Evolutionary conservation across 2,888 invertebrate genomes (phyloP).

Genomic region (Leucophora obtusa): DNA sequence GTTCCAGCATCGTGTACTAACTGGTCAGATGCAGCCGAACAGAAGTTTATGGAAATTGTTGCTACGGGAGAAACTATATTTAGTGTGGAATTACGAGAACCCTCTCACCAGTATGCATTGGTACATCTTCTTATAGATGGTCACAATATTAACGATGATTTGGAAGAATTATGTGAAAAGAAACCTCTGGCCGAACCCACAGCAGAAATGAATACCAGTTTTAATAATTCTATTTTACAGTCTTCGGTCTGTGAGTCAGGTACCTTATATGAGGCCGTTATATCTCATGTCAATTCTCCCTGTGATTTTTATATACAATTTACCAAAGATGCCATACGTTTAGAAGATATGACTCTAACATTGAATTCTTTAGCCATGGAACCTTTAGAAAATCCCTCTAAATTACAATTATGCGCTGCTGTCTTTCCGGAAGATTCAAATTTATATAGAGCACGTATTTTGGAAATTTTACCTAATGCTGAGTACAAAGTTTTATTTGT

Average conservation of each 20-base stretch:
- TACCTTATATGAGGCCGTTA: constrained; percentile 79
- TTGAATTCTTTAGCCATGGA: constrained; percentile 66
- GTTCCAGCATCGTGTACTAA: constrained; percentile 81
- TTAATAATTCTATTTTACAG: constrained; percentile 65
- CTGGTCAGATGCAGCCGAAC: constrained; percentile 84
- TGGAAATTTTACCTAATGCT: constrained; percentile 84
- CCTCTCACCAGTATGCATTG: constrained; percentile 83
- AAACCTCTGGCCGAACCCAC: constrained; percentile 66
- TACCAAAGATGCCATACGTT: constrained; percentile 80
- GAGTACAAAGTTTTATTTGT: constrained; percentile 86
- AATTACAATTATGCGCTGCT: constrained; percentile 84
- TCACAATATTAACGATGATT: constrained; percentile 82
- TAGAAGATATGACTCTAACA: constrained; percentile 80
- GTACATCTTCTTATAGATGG: constrained; percentile 83
- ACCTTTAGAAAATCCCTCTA: constrained; percentile 46
- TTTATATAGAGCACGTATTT: constrained; percentile 93
- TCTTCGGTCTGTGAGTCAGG: constrained; percentile 66
- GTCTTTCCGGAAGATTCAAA: constrained; percentile 88
- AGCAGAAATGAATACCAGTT: constrained; percentile 63
- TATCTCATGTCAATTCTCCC: constrained; percentile 86
- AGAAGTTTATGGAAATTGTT: constrained; percentile 84
- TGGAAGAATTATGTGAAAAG: constrained; percentile 80
- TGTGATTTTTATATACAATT: constrained; percentile 89
- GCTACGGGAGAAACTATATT: constrained; percentile 86
- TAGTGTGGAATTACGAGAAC: constrained; percentile 83